A percentile compares a stretch with the other conserved stretches of the same genome.
phyloP scores from a whole-genome alignment of 1,140 invertebrate species.

The Cyclina sinensis region DNA sequence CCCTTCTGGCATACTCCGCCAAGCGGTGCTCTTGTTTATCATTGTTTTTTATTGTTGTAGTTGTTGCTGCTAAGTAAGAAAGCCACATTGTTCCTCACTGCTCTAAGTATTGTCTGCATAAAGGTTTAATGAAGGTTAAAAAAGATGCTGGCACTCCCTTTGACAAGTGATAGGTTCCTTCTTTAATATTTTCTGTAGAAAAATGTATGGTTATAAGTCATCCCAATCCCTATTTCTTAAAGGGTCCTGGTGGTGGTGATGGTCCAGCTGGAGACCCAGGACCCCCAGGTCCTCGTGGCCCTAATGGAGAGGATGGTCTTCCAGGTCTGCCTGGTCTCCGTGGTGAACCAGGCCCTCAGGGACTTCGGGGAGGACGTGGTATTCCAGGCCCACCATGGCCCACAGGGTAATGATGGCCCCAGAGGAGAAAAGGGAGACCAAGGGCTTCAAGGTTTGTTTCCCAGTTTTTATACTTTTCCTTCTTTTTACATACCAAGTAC shows the following conservation, averaged over 20 bases:
- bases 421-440: constrained; percentile 73
- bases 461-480: not conserved
- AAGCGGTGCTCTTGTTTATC: too few species aligned
- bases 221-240: not conserved
- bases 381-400: constrained; percentile 75
- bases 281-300: constrained; percentile 74
- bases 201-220: too few species aligned
- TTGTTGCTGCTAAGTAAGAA: too few species aligned
- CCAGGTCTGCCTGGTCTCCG: constrained; percentile 78
- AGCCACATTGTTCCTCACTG: too few species aligned
- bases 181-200: too few species aligned
- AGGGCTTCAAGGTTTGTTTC: constrained; percentile 70
- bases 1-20: too few species aligned
- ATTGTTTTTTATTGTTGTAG: too few species aligned
- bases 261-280: constrained; percentile 77
- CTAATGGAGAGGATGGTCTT: constrained; percentile 77
- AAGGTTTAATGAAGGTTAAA: too few species aligned
- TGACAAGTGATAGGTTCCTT: too few species aligned
- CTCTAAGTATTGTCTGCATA: too few species aligned
- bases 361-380: constrained; percentile 72
- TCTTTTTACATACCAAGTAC: not conserved
- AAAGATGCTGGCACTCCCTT: too few species aligned
- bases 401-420: constrained; percentile 72
- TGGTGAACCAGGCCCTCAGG: constrained; percentile 76
- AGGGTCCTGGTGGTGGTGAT: constrained; percentile 76